A percentile compares a stretch with the other conserved stretches of the same genome.
Evolutionary conservation across 2,888 invertebrate genomes (phyloP).

Genomic region (Phortica okadai): DNA sequence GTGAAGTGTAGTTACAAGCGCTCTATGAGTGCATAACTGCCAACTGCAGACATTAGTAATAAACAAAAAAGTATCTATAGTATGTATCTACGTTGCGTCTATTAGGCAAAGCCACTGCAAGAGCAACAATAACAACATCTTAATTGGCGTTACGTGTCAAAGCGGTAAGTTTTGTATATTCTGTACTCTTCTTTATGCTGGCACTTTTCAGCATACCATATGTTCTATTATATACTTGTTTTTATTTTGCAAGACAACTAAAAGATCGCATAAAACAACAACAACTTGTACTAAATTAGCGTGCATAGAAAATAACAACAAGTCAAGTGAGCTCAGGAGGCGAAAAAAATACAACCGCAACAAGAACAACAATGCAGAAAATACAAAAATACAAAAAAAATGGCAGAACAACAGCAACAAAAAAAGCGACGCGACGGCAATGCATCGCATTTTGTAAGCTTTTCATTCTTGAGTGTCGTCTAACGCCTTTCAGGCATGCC

Average conservation of each 20-base stretch:
- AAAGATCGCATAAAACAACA: conserved; percentile 36
- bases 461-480: neutral
- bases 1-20: neutral
- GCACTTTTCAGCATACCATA: conserved; percentile 5
- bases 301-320: neutral
- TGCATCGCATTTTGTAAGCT: neutral
- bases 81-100: conserved; percentile 36
- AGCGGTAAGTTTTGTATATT: neutral
- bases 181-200: neutral
- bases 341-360: neutral
- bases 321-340: too few species aligned
- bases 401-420: neutral
- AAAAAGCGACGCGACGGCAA: neutral
- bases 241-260: neutral
- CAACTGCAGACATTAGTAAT: too few species aligned
- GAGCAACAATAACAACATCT: conserved; percentile 29
- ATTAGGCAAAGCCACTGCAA: conserved; percentile 22
- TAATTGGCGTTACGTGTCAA: conserved; percentile 19
- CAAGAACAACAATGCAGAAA: neutral
- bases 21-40: too few species aligned
- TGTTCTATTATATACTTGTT: neutral
- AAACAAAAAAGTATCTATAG: too few species aligned
- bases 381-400: neutral
- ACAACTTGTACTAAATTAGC: conserved; percentile 24
- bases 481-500: conserved; percentile 62